A percentile compares a stretch with the other conserved stretches of the same genome.
phyloP scores from a whole-genome alignment of 2,113 vertebrate species.

The Cryptotis parvus region DNA sequence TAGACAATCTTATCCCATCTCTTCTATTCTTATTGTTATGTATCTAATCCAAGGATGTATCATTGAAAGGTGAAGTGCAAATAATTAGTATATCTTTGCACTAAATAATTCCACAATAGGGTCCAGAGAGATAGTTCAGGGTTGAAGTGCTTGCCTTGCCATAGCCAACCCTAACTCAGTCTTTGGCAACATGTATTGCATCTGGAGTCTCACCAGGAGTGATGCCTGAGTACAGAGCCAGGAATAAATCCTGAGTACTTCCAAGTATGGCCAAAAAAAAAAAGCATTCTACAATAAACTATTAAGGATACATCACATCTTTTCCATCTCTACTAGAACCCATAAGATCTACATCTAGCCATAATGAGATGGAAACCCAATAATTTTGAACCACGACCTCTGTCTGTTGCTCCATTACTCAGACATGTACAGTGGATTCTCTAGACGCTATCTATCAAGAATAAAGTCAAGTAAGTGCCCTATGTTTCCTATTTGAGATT shows the following conservation, averaged over 20 bases:
- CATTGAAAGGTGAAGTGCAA: not conserved
- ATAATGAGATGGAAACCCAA: not conserved
- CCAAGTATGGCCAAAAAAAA: no score
- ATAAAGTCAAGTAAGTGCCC: slow-evolving; percentile 1
- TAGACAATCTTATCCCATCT: not conserved
- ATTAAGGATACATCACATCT: not conserved
- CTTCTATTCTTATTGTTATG: not conserved
- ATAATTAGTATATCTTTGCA: not conserved
- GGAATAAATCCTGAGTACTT: no score
- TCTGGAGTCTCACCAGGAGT: no score
- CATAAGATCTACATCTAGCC: not conserved
- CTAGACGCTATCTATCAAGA: not conserved
- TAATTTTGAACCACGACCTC: not conserved
- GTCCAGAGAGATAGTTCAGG: no score
- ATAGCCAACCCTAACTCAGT: no score
- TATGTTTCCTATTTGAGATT: not conserved
- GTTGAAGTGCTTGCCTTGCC: no score
- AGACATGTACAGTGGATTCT: not conserved
- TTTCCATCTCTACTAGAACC: not conserved
- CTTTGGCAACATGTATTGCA: no score
- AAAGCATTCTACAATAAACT: not conserved
- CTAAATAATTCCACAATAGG: no score
- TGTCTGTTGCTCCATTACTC: not conserved
- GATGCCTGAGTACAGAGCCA: no score
- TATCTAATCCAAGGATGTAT: not conserved